phyloP scores from a whole-genome alignment of 2,113 vertebrate species.

The Sphyrna mokarran region DNA sequence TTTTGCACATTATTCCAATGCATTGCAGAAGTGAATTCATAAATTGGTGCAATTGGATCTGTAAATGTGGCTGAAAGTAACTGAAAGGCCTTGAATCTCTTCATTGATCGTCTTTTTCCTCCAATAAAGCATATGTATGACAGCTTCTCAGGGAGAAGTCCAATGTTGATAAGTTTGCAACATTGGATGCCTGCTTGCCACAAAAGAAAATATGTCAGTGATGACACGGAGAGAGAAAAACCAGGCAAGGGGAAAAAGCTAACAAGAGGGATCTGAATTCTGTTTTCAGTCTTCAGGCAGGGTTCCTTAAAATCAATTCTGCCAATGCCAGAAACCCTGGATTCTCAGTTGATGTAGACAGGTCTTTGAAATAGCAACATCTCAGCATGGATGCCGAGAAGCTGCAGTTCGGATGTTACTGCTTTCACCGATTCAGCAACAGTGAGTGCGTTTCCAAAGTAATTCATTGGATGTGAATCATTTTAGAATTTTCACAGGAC shows the following conservation, averaged over 20 bases:
- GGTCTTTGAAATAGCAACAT: background rate
- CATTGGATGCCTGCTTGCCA: background rate
- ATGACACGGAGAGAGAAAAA: background rate
- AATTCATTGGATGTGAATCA: background rate
- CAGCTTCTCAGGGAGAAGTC: background rate
- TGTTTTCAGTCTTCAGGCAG: background rate
- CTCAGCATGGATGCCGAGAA: background rate
- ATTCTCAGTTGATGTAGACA: background rate
- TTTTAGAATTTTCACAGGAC: background rate
- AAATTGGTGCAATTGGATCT: background rate
- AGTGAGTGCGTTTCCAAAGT: background rate
- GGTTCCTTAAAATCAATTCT: background rate
- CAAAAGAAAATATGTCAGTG: background rate
- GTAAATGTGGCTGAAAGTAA: background rate
- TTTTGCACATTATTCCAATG: background rate
- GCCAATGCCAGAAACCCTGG: background rate
- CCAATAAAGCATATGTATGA: background rate
- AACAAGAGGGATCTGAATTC: background rate
- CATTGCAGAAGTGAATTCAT: background rate
- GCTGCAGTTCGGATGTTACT: background rate
- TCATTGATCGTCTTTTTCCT: background rate
- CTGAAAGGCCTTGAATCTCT: background rate
- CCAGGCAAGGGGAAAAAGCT: background rate
- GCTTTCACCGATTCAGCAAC: background rate
- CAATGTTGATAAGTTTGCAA: background rate